phyloP scores from a whole-genome alignment of 2,797 vertebrate species.

The Amblyraja radiata region DNA sequence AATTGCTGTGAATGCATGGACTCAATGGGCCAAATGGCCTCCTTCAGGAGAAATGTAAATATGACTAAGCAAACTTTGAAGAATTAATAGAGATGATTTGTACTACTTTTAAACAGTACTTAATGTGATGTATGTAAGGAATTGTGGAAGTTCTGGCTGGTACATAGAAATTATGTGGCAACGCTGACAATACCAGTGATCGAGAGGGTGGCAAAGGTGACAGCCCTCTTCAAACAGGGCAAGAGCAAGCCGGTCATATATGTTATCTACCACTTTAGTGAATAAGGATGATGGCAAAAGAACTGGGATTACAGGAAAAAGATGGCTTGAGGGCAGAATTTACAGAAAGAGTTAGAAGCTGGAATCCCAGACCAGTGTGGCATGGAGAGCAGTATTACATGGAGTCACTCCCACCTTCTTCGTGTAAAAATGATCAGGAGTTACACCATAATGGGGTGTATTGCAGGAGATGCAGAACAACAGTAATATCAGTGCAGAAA shows the following conservation, averaged over 20 bases:
- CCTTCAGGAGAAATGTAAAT: no score
- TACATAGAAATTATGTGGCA: background rate
- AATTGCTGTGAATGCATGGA: no score
- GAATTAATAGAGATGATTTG: no score
- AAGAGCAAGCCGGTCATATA: background rate
- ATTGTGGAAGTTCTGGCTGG: background rate
- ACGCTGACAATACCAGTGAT: no score
- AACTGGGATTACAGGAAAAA: background rate
- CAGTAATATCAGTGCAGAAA: background rate
- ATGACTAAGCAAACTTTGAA: no score
- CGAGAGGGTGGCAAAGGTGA: background rate
- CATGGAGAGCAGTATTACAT: background rate
- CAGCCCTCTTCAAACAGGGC: background rate
- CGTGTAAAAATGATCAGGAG: background rate
- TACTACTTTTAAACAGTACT: no score
- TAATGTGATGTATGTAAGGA: background rate
- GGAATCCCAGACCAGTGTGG: background rate
- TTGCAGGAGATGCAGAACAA: background rate
- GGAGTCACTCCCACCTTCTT: background rate
- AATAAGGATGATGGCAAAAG: background rate
- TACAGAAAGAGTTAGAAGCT: background rate
- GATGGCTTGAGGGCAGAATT: background rate
- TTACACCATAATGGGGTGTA: background rate
- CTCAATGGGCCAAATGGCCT: no score
- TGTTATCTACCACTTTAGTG: background rate